Percentiles rank a stretch among this genome's conserved stretches.
phyloP scores from a whole-genome alignment of 2,113 vertebrate genomes.

The Sorex fumeus region DNA sequence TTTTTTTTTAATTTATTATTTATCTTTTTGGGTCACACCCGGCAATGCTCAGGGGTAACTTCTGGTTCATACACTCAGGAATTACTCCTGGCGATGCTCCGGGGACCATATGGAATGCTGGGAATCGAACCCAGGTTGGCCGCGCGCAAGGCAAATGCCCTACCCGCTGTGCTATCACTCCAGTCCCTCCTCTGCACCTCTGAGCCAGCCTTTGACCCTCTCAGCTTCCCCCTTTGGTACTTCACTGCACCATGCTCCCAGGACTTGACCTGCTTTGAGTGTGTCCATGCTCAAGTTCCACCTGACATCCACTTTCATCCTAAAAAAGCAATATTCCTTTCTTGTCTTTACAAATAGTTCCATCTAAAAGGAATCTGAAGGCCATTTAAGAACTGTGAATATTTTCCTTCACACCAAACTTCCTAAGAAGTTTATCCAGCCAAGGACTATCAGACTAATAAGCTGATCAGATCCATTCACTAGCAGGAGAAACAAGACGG shows the following conservation, averaged over 20 bases:
- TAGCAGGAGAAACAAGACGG: neutral
- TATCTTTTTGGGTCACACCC: too few relatives aligned
- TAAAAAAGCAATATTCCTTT: neutral
- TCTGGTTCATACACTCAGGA: too few relatives aligned
- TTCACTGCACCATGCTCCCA: neutral
- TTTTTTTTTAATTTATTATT: too few relatives aligned
- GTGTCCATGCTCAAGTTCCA: neutral
- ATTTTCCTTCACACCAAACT: conserved; percentile 31
- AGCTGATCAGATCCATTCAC: conserved; percentile 13
- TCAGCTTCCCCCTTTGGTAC: neutral
- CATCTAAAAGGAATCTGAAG: conserved; percentile 32
- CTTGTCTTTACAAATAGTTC: conserved; percentile 4
- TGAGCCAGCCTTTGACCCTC: neutral
- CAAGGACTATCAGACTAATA: conserved; percentile 2
- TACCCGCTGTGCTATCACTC: too few relatives aligned
- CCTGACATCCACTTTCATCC: neutral
- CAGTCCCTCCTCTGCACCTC: neutral
- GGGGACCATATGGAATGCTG: too few relatives aligned
- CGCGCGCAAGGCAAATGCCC: too few relatives aligned
- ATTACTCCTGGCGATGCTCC: too few relatives aligned
- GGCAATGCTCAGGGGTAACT: too few relatives aligned
- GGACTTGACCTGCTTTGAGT: neutral
- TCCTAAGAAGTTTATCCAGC: conserved; percentile 36
- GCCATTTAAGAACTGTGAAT: neutral
- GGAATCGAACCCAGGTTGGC: too few relatives aligned